Conservation (phyloP, 2,113 vertebrate species). For the Zosterops borbonicus region DNA sequence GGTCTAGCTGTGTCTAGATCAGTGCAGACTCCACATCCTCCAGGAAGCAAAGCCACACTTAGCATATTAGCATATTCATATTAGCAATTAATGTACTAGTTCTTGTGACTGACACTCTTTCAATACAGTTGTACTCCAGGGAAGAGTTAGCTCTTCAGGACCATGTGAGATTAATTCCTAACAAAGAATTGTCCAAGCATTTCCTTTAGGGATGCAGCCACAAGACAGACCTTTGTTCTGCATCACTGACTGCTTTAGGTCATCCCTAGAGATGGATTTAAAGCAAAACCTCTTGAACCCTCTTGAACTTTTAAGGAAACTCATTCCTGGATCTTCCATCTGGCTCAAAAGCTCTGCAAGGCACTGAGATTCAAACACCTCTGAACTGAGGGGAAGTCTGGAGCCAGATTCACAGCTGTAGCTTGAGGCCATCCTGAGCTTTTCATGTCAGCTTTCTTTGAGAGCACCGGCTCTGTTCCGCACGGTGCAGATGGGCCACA, state of each 20-base stretch:
- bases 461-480: not conserved
- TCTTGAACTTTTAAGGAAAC: conserved; percentile 60
- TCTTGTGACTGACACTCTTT: not conserved
- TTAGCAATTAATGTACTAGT: not conserved
- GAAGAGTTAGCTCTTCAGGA: conserved; percentile 3
- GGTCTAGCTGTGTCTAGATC: not conserved
- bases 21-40: not conserved
- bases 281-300: conserved; percentile 57
- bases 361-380: conserved; percentile 44
- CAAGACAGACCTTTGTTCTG: conserved; percentile 16
- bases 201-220: conserved; percentile 20
- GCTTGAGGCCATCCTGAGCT: conserved; percentile 37
- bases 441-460: conserved; percentile 46
- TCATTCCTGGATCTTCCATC: conserved; percentile 49
- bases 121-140: not conserved
- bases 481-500: not conserved
- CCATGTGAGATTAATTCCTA: conserved; percentile 30
- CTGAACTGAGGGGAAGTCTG: conserved; percentile 38
- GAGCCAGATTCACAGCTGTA: conserved; percentile 46
- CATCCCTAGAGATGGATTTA: conserved; percentile 38
- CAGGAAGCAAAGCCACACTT: not conserved
- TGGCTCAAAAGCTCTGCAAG: conserved; percentile 42
- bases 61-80: not conserved
- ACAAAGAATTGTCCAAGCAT: conserved; percentile 2
- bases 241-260: conserved; percentile 41